Conservation (phyloP, 2,797 vertebrate species). For the Morus bassanus region DNA sequence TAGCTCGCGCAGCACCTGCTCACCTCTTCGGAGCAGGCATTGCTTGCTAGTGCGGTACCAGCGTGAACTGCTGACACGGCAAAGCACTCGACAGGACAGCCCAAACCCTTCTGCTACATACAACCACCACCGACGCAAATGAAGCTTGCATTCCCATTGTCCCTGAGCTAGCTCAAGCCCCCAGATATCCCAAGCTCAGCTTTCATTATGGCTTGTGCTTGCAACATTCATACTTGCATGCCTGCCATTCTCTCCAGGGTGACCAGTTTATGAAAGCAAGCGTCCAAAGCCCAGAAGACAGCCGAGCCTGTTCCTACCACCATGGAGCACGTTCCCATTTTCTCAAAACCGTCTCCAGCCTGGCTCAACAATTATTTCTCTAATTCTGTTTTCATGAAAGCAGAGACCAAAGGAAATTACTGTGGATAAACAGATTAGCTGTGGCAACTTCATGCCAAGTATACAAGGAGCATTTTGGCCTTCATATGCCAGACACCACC, state of each 20-base stretch:
- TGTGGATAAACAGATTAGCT: constrained; percentile 40
- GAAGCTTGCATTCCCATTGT: rapidly evolving
- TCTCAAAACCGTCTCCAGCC: constrained; percentile 2
- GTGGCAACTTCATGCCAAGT: background rate
- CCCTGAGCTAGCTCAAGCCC: background rate
- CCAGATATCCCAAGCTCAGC: background rate
- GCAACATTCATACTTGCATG: background rate
- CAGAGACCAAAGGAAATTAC: constrained; percentile 17
- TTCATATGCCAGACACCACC: background rate
- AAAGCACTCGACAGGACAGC: background rate
- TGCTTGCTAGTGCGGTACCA: background rate
- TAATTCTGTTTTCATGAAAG: constrained; percentile 56
- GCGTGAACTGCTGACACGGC: background rate
- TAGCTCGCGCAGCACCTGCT: background rate
- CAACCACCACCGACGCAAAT: background rate
- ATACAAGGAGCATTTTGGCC: background rate
- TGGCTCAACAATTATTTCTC: constrained; percentile 17
- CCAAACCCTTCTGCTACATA: background rate
- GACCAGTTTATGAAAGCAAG: background rate
- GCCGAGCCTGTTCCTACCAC: background rate
- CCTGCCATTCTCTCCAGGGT: background rate
- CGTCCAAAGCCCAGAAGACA: background rate
- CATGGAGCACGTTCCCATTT: background rate
- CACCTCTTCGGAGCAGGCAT: background rate
- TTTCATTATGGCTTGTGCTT: background rate